Evolutionary conservation across 2,888 invertebrate genomes (phyloP).

Genomic region (Mythimna ferrago): DNA sequence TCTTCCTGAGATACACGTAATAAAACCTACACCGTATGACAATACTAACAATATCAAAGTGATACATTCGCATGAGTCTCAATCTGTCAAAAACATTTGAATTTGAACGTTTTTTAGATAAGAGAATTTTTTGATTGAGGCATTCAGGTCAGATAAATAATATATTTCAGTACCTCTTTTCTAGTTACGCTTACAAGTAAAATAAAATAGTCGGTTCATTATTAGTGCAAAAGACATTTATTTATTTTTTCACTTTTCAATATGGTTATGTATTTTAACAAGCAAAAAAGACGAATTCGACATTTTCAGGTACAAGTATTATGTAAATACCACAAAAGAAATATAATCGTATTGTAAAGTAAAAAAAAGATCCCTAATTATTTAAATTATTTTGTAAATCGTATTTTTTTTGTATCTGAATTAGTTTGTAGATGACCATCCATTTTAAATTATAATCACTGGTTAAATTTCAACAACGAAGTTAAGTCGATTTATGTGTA

Average conservation of each 20-base stretch:
- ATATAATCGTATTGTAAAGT: slow-evolving; percentile 20
- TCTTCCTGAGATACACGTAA: not conserved
- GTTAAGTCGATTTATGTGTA: slow-evolving; percentile 37
- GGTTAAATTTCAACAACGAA: slow-evolving; percentile 42
- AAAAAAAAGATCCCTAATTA: not conserved
- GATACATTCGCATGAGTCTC: too few relatives aligned
- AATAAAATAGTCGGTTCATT: slow-evolving; percentile 27
- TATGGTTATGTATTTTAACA: slow-evolving; percentile 9
- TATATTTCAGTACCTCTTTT: not conserved
- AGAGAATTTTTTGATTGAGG: too few relatives aligned
- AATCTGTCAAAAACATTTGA: too few relatives aligned
- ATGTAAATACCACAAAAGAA: slow-evolving; percentile 3
- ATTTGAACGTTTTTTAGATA: too few relatives aligned
- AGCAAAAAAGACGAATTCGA: not conserved
- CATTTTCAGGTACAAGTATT: not conserved
- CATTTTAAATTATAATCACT: slow-evolving; percentile 21
- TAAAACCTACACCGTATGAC: not conserved
- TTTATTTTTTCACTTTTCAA: slow-evolving; percentile 43
- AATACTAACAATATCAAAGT: too few relatives aligned
- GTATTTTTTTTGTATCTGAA: slow-evolving; percentile 26
- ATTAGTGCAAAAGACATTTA: slow-evolving; percentile 52
- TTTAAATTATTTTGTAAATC: slow-evolving; percentile 57
- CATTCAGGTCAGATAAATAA: too few relatives aligned
- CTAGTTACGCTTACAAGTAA: slow-evolving; percentile 43
- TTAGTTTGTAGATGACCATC: slow-evolving; percentile 46